Base-by-base conservation (phyloP, 2,113 vertebrate genomes). In the Myocastor coypus region DNA sequence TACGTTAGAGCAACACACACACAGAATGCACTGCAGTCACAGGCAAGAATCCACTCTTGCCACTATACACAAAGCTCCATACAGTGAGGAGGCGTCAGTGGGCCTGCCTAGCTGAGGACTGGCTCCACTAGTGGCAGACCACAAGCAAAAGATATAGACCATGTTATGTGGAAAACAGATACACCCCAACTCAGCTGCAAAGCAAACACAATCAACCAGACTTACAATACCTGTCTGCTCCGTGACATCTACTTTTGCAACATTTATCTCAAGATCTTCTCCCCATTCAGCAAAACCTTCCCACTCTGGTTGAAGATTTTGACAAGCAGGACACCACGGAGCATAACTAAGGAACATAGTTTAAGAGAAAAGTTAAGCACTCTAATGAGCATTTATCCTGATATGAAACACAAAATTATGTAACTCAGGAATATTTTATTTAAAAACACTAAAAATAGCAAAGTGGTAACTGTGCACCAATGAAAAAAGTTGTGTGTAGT, bases 251-350 rank as follows among this genome's bases (percentile, higher is more conserved):
- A 99, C 99, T 97, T 99, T 99, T 88, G 99, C 99, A 16, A 99
- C 98, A 94, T 99, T 99, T 94, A 99, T 98, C 11, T 99, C 99
- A 97, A 99, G 98, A 97, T 99, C 99, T 89, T 99, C 99, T 46
- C 99, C 99, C 99, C 99, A 99, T 86, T 99, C 99, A 1, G 99
- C 99, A 85, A 99, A 99, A 95, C 99, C 99, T 97, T 99, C 99
- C 99, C 99, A 99, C 95, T 99, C 99, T 10, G 99, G 96, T 96
- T 99, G 99, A 52, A 99, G 99, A 94, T 98, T 99, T 97, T 99
- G 99, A 96, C 99, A 99, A 63, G 99, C 99, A 7, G 99, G 99
- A 59, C 99, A 99, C 99, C 99, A 99, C 0, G 99, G 99, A 3
- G 99, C 99, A 52, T 99, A 99, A 97, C 99, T 99, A 96, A 1